Evolutionary conservation across 2,888 invertebrate species (phyloP), one percentile per base, ranked within the genome.

Genomic region (Trissolcus japonicus): DNA sequence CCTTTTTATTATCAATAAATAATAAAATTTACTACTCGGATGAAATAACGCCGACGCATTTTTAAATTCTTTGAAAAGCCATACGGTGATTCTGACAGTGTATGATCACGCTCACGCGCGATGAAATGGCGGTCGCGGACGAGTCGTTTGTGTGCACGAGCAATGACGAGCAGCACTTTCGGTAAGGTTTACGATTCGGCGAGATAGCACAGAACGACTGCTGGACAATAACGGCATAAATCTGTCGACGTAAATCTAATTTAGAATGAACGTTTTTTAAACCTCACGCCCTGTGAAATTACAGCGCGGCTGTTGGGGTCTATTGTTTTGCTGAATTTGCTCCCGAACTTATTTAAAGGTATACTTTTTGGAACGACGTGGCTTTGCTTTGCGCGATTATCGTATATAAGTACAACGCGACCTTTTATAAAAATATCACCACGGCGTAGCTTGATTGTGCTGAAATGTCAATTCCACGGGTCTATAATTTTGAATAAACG

Each of bases 171-270:
- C 68, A 43, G 67, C 68, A 62, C 63, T 68, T 75, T 75, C 60
- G 76, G 56, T 43, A 53, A 76, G 61, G 51, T 65, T 71, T 66
- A 71, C 66, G 76, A 63, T 71, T 76, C 62, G 62, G 51, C 60
- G 48, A 66, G 68, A 73, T 77, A 77, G 56, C 61, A 29, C 53
- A 40, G 48, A 73, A 53, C 40, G 43, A 51, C 62, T 54, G 51
- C 60, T 53, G 71, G 62, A 62, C 74, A 65, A 71, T 68, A 63
- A 75, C 66, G 53, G 35, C 73, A 51, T 57, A 55, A 74, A 66
- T 69, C 69, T 78, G 77, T 78, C 77, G 62, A 54, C 73, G 65
- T 78, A 78, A 78, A 78, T 78, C 66, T 78, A 78, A 78, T 78
- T 74, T 69, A 69, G 62, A 74, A 78, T 78, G 69, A 74, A 69